Conservation (phyloP, 2,888 invertebrate species). For the Apamea epomidion region DNA sequence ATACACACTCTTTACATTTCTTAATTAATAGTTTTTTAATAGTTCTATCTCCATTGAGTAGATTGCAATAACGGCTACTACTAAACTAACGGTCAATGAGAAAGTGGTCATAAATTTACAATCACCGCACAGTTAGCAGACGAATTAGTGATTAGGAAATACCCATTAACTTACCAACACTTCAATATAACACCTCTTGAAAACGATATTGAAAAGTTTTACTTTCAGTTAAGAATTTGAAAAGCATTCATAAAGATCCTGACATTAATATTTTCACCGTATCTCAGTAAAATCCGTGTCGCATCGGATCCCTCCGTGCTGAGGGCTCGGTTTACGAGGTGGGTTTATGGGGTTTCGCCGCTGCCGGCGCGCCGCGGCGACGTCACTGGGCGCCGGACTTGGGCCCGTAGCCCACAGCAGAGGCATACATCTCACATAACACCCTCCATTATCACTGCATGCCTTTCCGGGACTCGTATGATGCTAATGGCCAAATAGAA, state of each 20-base stretch:
- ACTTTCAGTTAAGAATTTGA: neutral
- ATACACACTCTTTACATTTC: neutral
- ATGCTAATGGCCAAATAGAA: conserved; percentile 8
- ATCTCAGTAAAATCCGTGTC: conserved; percentile 8
- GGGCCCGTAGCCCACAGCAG: conserved; percentile 31
- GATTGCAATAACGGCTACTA: neutral
- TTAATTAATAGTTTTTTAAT: conserved; percentile 1
- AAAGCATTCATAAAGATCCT: neutral
- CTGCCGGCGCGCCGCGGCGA: conserved; percentile 27
- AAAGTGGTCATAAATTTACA: neutral
- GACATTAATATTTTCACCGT: conserved; percentile 12
- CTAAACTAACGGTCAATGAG: neutral
- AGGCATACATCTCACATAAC: conserved; percentile 34
- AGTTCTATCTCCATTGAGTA: conserved; percentile 3
- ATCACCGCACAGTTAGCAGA: neutral
- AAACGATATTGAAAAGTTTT: neutral
- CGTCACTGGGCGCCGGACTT: conserved; percentile 52
- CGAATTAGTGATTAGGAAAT: neutral
- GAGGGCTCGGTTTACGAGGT: conserved; percentile 42
- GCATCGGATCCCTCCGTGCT: conserved; percentile 9
- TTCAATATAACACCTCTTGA: neutral
- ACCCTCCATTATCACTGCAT: conserved; percentile 29
- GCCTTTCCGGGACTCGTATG: conserved; percentile 10
- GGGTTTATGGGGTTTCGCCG: conserved; percentile 37
- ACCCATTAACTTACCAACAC: neutral